Evolutionary conservation across 2,888 invertebrate genomes (phyloP).

Genomic region (Parelbella ahira): DNA sequence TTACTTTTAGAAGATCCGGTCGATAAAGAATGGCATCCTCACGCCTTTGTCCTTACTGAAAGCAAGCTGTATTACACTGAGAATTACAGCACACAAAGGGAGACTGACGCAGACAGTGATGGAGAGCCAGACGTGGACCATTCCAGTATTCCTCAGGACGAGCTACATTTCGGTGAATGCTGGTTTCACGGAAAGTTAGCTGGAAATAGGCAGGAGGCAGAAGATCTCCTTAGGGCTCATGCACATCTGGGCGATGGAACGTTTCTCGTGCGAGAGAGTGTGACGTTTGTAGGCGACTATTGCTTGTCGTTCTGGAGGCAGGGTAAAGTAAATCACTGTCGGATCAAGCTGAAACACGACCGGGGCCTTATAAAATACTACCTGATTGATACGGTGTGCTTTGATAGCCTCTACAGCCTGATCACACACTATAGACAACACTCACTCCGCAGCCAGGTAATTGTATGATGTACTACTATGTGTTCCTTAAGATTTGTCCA

Average conservation of each 20-base stretch:
- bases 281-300: conserved; percentile 97
- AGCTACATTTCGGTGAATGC: conserved; percentile 93
- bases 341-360: conserved; percentile 94
- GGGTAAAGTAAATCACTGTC: conserved; percentile 94
- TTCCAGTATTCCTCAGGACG: conserved; percentile 88
- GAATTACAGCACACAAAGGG: conserved; percentile 73
- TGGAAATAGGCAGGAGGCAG: conserved; percentile 90
- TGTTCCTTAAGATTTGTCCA: too few relatives aligned
- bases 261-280: conserved; percentile 95
- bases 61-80: conserved; percentile 94
- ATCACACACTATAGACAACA: conserved; percentile 94
- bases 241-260: conserved; percentile 94
- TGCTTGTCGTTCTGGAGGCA: conserved; percentile 96
- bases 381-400: conserved; percentile 91
- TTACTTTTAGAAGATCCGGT: conserved; percentile 93
- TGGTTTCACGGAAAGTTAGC: conserved; percentile 96
- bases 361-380: conserved; percentile 94
- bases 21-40: conserved; percentile 94
- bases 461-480: too few relatives aligned
- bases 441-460: conserved; percentile 90
- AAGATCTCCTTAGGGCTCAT: conserved; percentile 87
- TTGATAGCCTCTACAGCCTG: conserved; percentile 94
- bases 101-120: conserved; percentile 81
- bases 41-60: conserved; percentile 95
- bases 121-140: conserved; percentile 81